Base-by-base conservation (phyloP, 2,888 invertebrate species). In the Agrilus cyanescens region DNA sequence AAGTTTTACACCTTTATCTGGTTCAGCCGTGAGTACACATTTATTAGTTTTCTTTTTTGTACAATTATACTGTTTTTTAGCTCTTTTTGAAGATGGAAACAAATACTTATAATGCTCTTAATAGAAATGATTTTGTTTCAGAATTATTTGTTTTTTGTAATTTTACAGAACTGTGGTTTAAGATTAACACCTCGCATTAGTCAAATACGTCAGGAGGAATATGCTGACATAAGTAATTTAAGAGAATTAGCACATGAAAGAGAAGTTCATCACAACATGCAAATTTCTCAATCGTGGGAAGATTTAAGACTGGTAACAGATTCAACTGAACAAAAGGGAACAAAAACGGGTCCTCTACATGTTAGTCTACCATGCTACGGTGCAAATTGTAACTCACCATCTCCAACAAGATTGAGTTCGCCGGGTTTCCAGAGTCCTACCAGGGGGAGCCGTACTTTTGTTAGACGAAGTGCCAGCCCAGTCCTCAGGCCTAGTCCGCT, bases 271-370 rank as follows among this genome's bases (percentile, higher is more conserved):
- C 82, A 83, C 54, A 85, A 90, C 48, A 86, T 93, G 77, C 89
- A 89, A 68, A 91, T 95, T 69, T 93, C 93, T 3, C 90, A 90
- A 64, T 91, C 91, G 5, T 93, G 88, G 78, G 94, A 94, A 66
- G 93, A 93, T 67, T 75, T 94, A 30, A 83, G 85, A 6, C 65
- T 87, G 52, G 47, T 48, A 12, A 40, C 45, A 29, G 47, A 48
- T 38, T 47, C 45, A 38, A 45, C 64, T 56, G 41, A 69, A 57
- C 58, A 66, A 62, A 47, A 53, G 32, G 53, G 55, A 37, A 55
- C 51, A 41, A 59, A 61, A 52, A 63, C 65, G 63, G 58, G 58
- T 4, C 67, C 65, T 0, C 49, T 74, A 47, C 73, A 75, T 48
- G 67, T 74, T 25, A 65, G 62, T 38, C 53, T 74, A 48, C 71